Conservation (phyloP, 2,888 invertebrate species). For the Cloeon dipterum region DNA sequence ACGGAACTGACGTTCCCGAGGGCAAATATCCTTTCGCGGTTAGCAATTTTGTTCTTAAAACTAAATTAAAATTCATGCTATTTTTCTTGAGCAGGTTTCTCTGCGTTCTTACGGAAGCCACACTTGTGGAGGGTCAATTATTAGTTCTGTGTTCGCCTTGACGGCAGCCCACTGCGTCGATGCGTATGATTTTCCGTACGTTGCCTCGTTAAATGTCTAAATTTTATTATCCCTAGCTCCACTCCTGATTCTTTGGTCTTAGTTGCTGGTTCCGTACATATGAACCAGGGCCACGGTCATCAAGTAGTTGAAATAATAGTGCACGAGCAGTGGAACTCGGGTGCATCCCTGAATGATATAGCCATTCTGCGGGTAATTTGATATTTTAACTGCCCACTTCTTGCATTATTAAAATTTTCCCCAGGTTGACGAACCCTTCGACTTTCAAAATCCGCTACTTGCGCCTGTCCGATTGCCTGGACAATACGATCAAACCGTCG, state of each 20-base stretch:
- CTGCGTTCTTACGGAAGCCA: neutral
- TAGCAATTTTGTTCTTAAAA: too few relatives aligned
- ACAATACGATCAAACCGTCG: neutral
- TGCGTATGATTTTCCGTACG: too few relatives aligned
- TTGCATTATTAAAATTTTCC: too few relatives aligned
- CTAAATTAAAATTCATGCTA: too few relatives aligned
- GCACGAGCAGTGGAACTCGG: neutral
- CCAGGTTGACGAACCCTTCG: neutral
- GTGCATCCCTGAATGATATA: neutral
- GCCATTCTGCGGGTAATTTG: neutral
- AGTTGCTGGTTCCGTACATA: neutral
- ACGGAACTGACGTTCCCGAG: neutral
- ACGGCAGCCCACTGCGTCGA: neutral
- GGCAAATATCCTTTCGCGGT: neutral
- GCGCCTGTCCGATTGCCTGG: neutral
- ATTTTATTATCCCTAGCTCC: too few relatives aligned
- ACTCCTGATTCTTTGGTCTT: neutral
- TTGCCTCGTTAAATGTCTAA: too few relatives aligned
- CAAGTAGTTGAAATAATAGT: neutral
- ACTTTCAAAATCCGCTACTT: neutral
- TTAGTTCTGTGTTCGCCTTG: neutral
- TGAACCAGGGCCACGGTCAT: neutral
- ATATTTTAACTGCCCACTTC: neutral
- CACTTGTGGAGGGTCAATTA: neutral
- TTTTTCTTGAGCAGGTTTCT: too few relatives aligned